These are phyloP conservation scores for Cynoglossus semilaevis DNA, from an alignment of 2,113 vertebrate species.

Conservation along the genomic window DNA sequence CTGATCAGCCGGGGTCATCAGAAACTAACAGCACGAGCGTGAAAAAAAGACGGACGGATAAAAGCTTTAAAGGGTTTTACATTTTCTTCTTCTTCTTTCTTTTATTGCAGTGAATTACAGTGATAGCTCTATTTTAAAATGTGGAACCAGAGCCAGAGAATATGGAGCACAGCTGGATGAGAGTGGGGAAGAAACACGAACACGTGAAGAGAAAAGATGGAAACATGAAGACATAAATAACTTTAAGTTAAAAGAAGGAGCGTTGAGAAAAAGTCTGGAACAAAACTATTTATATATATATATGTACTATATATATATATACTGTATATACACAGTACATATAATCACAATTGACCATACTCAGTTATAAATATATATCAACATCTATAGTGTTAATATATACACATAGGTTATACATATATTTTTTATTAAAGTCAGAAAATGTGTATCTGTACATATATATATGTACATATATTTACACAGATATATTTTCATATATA, in stretches of 20 bases:
- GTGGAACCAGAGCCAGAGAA: conserved; percentile 28
- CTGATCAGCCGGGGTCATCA: conserved; percentile 40
- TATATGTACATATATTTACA: too few relatives aligned
- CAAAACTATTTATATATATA: too few relatives aligned
- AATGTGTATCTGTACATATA: too few relatives aligned
- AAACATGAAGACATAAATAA: background rate
- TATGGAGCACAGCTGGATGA: conserved; percentile 59
- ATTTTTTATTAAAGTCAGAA: too few relatives aligned
- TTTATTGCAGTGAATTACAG: conserved; percentile 3
- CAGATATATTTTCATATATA: too few relatives aligned
- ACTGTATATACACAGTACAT: too few relatives aligned
- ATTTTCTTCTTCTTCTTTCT: background rate
- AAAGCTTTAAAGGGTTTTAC: conserved; percentile 2
- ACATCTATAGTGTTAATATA: too few relatives aligned
- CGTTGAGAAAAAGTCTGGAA: too few relatives aligned
- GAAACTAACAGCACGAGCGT: conserved; percentile 27
- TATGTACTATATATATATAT: too few relatives aligned
- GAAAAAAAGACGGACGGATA: conserved; percentile 3
- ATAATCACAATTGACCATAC: too few relatives aligned
- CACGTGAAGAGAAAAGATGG: background rate
- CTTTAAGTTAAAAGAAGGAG: background rate
- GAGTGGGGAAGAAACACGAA: conserved; percentile 2
- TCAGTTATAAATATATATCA: too few relatives aligned
- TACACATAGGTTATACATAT: too few relatives aligned
- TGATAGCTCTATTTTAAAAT: conserved; percentile 35